Base-by-base conservation (phyloP, 2,888 invertebrate species). In the Epinotia brunnichana region DNA sequence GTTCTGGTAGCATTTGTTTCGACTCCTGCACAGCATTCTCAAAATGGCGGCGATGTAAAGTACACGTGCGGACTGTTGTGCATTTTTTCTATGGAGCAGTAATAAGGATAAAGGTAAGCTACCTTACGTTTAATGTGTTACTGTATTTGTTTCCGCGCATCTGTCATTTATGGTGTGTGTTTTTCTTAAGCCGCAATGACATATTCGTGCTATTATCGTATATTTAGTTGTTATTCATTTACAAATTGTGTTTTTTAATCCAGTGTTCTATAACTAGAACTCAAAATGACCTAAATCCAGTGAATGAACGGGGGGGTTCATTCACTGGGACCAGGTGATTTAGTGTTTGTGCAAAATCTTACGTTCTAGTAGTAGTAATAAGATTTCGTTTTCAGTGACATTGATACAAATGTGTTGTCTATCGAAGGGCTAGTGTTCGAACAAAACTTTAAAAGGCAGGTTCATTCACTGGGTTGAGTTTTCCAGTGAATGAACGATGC, bases 401-500 rank as follows among this genome's bases (percentile, higher is more conserved):
- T 48, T 48, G n/a, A 48, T 13, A 48, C 15, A 48, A 48, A 48
- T 48, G 48, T 48, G 13, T n/a, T n/a, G 2, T 48, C n/a, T 48
- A 3, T 15, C 48, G n/a, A 48, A 48, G 15, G 48, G 48, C 48
- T n/a, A 48, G 48, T 48, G n/a, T 48, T 11, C 48, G 48, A 1
- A 48, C 48, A 48, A 48, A 48, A 48, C n/a, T n/a, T n/a, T 48
- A 15, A 15, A 48, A 48, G n/a, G 2, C n/a, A 48, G n/a, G 48
- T 48, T n/a, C n/a, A 15, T 48, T 48, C 48, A 48, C 48, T 48
- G 48, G 48, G 13, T n/a, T 48, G 1, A 48, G 48, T 15, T 48
- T 48, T 48, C 48, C 48, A 48, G 48, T 48, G 48, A 48, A 48
- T 48, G 48, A 48, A 48, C 48, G 39, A n/a, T n/a, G n/a, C n/a